These are phyloP conservation scores for Steatornis caripensis DNA, from an alignment of 2,113 vertebrate species.

Conservation along the genomic window DNA sequence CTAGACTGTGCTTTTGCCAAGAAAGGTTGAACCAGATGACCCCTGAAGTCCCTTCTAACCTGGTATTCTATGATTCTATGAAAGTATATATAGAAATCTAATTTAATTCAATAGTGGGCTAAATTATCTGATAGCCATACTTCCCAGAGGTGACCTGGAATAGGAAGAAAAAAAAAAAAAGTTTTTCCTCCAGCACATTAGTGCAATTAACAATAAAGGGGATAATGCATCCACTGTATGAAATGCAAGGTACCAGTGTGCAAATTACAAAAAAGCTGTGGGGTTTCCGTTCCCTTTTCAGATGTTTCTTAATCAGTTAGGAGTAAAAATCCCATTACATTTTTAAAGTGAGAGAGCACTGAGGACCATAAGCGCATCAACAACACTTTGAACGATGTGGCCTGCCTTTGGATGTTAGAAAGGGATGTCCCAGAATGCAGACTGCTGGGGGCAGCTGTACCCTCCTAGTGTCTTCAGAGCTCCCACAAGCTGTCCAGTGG, in stretches of 20 bases:
- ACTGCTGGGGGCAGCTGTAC: not conserved
- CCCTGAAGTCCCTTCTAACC: too few species aligned
- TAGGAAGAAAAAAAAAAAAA: not conserved
- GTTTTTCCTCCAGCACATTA: not conserved
- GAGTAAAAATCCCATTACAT: not conserved
- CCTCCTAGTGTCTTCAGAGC: not conserved
- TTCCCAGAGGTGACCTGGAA: not conserved
- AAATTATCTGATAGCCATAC: not conserved
- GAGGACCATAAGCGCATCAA: not conserved
- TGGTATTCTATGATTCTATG: too few species aligned
- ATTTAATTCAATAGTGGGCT: not conserved
- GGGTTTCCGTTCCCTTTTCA: not conserved
- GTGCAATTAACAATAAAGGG: not conserved
- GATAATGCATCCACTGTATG: not conserved
- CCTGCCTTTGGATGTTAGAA: not conserved
- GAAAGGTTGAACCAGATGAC: too few species aligned
- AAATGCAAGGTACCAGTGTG: not conserved
- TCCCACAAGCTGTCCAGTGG: rapidly evolving
- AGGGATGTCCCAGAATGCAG: not conserved
- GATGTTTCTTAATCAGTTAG: not conserved
- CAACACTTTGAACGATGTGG: rapidly evolving
- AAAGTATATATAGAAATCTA: not conserved
- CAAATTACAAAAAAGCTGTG: not conserved
- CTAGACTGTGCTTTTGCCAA: too few species aligned
- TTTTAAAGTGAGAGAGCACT: not conserved